Percentiles rank a stretch among this genome's conserved stretches.
Conservation (phyloP, 1,140 invertebrate genomes). For the Matsumurasca onukii region DNA sequence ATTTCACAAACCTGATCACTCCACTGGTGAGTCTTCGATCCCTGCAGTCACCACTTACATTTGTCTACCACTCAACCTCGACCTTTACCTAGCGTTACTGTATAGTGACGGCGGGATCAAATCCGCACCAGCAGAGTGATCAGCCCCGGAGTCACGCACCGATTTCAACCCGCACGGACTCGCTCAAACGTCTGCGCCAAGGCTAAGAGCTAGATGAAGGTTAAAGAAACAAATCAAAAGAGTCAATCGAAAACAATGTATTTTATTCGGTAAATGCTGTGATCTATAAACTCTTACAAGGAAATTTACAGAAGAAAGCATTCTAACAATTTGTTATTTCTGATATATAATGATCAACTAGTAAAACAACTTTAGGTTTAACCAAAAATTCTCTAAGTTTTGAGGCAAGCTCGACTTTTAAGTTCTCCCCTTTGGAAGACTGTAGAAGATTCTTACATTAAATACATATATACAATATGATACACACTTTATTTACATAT, state of each 20-base stretch:
- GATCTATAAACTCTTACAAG: constrained; percentile 10
- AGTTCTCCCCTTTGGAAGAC: constrained; percentile 17
- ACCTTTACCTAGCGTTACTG: too few relatives aligned
- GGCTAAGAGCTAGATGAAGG: too few relatives aligned
- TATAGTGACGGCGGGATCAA: too few relatives aligned
- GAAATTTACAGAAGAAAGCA: constrained; percentile 16
- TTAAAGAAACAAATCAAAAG: not conserved
- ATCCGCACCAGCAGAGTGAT: too few relatives aligned
- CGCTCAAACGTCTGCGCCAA: too few relatives aligned
- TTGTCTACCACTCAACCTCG: too few relatives aligned
- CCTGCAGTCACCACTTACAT: too few relatives aligned
- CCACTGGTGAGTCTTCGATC: too few relatives aligned
- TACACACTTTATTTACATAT: constrained; percentile 16
- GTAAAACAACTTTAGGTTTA: not conserved
- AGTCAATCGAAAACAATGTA: constrained; percentile 1
- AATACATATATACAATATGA: not conserved
- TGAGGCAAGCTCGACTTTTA: constrained; percentile 18
- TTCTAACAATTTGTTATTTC: constrained; percentile 14
- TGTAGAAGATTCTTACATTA: not conserved
- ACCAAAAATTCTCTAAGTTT: not conserved
- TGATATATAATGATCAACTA: constrained; percentile 2
- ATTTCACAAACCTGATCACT: too few relatives aligned
- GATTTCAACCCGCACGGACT: too few relatives aligned
- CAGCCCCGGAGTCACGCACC: too few relatives aligned
- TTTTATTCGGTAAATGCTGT: constrained; percentile 21